phyloP scores from a whole-genome alignment of 2,888 invertebrate species.

The Neuroscelio doddi region DNA sequence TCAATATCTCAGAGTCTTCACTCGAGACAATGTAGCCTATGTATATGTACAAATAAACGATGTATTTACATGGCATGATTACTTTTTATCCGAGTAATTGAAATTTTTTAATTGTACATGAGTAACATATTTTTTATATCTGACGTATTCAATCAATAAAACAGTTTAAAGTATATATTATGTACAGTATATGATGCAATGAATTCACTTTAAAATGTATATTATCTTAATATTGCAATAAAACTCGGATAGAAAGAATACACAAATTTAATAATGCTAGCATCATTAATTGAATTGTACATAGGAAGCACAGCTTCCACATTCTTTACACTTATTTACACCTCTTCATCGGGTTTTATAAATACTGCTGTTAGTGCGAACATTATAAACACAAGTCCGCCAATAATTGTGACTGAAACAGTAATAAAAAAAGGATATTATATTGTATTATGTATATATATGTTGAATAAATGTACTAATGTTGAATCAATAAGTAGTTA shows the following conservation, averaged over 20 bases:
- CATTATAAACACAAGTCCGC: conserved; percentile 94
- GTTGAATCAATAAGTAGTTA: conserved; percentile 67
- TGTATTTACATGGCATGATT: conserved; percentile 9
- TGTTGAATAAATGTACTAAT: conserved; percentile 13
- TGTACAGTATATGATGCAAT: too few species aligned
- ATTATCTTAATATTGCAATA: conserved; percentile 34
- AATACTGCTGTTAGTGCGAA: conserved; percentile 95
- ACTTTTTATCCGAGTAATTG: conserved; percentile 16
- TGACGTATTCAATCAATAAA: too few species aligned
- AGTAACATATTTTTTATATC: too few species aligned
- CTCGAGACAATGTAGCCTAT: not conserved
- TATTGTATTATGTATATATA: conserved; percentile 5
- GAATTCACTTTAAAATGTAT: too few species aligned
- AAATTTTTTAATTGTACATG: too few species aligned
- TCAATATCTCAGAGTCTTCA: not conserved
- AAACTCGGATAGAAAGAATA: not conserved
- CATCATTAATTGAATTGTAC: conserved; percentile 13
- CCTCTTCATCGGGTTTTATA: conserved; percentile 78
- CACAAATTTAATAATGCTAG: not conserved
- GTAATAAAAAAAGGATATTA: conserved; percentile 13
- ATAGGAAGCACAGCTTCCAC: conserved; percentile 4
- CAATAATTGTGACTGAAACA: conserved; percentile 91
- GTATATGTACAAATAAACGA: too few species aligned
- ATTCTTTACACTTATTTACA: conserved; percentile 19
- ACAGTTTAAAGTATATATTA: too few species aligned